Conservation (phyloP, 2,888 invertebrate species). For the Apodemia duryi region DNA sequence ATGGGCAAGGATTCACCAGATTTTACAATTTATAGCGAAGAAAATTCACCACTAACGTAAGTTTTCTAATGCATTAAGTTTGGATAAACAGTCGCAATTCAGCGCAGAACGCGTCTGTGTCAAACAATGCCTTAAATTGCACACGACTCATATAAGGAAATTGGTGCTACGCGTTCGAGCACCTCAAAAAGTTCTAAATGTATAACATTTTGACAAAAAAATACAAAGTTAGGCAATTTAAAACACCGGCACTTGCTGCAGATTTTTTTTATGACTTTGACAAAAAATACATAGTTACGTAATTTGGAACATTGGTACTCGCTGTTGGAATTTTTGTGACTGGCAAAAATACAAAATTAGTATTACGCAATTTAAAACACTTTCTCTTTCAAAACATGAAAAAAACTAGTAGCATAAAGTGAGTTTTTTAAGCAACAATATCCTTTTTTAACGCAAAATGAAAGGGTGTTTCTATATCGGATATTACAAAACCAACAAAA, state of each 20-base stretch:
- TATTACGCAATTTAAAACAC: slow-evolving; percentile 34
- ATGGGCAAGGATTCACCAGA: neutral
- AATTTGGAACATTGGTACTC: neutral
- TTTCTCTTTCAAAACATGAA: slow-evolving; percentile 55
- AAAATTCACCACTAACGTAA: too few relatives aligned
- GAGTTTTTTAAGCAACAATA: slow-evolving; percentile 46
- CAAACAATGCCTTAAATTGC: too few relatives aligned
- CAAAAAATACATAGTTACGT: neutral
- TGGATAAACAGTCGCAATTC: too few relatives aligned
- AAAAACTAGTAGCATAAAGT: slow-evolving; percentile 1
- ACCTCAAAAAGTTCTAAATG: slow-evolving; percentile 12
- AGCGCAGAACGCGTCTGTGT: too few relatives aligned
- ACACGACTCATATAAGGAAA: too few relatives aligned
- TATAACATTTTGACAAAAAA: slow-evolving; percentile 6
- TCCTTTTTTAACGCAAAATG: slow-evolving; percentile 37
- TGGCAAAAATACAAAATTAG: neutral
- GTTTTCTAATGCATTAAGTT: too few relatives aligned
- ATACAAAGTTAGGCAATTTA: neutral
- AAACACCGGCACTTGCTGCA: too few relatives aligned
- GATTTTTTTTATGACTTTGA: too few relatives aligned
- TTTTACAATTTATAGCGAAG: too few relatives aligned
- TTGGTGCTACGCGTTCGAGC: neutral
- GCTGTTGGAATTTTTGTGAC: neutral
- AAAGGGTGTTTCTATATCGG: slow-evolving; percentile 55
- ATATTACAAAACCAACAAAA: slow-evolving; percentile 63